A percentile compares a stretch with the other conserved stretches of the same genome.
Evolutionary conservation across 2,797 vertebrate genomes (phyloP).

Genomic region (Sebastes kiyomatsui): DNA sequence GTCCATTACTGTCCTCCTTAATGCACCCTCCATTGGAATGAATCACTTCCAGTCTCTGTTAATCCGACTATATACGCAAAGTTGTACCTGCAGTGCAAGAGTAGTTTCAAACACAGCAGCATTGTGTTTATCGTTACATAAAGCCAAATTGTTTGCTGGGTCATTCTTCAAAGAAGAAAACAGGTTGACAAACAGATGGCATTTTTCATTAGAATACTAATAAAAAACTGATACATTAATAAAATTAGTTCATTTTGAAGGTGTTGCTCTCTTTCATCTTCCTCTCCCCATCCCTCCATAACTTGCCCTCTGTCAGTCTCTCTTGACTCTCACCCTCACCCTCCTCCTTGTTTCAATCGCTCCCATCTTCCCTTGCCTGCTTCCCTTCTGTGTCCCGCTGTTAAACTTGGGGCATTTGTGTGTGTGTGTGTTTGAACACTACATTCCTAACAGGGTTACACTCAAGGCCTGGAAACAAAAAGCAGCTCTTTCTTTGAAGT

Average conservation of each 20-base stretch:
- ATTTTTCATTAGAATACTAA: not conserved
- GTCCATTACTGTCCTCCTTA: not conserved
- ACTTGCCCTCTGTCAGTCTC: constrained; percentile 6
- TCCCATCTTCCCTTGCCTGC: constrained; percentile 30
- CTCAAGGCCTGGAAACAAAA: constrained; percentile 58
- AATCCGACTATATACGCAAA: not conserved
- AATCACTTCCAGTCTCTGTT: not conserved
- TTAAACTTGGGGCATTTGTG: constrained; percentile 28
- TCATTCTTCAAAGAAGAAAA: not conserved
- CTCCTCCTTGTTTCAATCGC: constrained; percentile 30
- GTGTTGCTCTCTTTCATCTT: not conserved
- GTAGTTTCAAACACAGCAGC: not conserved
- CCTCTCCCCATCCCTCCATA: constrained; percentile 7
- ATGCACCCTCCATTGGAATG: not conserved
- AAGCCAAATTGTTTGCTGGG: not conserved
- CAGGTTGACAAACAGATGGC: not conserved
- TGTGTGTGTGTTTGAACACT: constrained; percentile 28
- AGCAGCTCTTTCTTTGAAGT: constrained; percentile 81
- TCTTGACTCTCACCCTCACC: constrained; percentile 20
- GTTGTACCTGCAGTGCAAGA: not conserved
- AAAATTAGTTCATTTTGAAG: not conserved
- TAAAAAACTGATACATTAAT: not conserved
- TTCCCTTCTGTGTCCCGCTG: constrained; percentile 15
- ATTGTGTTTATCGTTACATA: not conserved
- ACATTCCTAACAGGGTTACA: constrained; percentile 62